Base-by-base conservation (phyloP, 2,797 vertebrate species). In the Manis crassicaudata region DNA sequence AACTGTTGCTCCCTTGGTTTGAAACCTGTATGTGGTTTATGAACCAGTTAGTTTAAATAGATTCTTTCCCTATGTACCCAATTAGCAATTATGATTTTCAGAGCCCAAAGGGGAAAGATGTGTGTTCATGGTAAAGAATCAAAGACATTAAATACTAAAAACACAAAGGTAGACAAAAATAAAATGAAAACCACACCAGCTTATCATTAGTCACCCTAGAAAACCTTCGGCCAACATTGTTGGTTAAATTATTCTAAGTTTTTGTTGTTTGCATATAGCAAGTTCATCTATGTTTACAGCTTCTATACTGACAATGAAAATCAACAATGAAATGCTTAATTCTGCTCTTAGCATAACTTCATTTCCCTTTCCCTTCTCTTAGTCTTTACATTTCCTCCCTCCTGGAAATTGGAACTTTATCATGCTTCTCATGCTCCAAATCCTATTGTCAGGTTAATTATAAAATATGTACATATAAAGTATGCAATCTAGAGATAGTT, bases 21-120 rank as follows among this genome's bases (percentile, higher is more conserved):
- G 88, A 95, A 97, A 93, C 73, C 79, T 73, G 37, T 91, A 84
- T 89, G 75, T 96, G 92, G 92, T 96, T 97, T 96, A 96, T 94
- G 92, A 96, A 79, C 96, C 91, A 88, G 93, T 97, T 96, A 95
- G 88, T 95, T 97, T 95, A 98, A 97, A 97, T 86, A 73, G 95
- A 95, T 95, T 95, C 79, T 85, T 97, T 96, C 75, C 60, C n/a
- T 90, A 58, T 89, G 73, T 94, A 91, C 75, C 56, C 88, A 95
- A 94, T 95, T 95, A 96, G 65, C 95, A 95, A 81, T 95, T 94
- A 95, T 9, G 7, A n/a, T 96, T 95, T 94, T 92, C 73, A 84
- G 86, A 96, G 70, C 75, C 88, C 93, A 90, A 87, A 96, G 76
- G 40, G 62, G 73, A 23, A 70, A 81, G 65, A 21, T 91, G n/a